Evolutionary conservation across 2,113 vertebrate species (phyloP).

Genomic region (Lamprotornis superbus): DNA sequence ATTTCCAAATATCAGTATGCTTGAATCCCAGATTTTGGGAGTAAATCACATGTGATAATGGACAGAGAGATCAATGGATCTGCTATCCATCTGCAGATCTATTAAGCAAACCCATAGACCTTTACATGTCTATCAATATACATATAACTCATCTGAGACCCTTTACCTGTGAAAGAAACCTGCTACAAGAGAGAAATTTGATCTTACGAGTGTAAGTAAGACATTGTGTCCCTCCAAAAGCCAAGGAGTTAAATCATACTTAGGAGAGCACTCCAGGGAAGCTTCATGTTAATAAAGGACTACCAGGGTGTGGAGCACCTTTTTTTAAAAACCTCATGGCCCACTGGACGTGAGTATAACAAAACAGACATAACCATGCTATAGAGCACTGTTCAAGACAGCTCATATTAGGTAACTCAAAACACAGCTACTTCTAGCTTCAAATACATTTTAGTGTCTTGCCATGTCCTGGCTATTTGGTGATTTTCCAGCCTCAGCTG

Average conservation of each 20-base stretch:
- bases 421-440: background rate
- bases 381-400: background rate
- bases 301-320: background rate
- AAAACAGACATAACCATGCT: background rate
- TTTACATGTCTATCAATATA: background rate
- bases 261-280: background rate
- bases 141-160: background rate
- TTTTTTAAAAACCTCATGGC: background rate
- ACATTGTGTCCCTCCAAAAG: background rate
- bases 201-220: background rate
- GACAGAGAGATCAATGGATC: background rate
- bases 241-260: background rate
- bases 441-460: background rate
- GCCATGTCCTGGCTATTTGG: background rate
- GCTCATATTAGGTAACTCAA: background rate
- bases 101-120: background rate
- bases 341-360: background rate
- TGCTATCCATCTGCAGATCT: background rate
- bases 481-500: background rate
- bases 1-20: background rate
- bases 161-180: background rate
- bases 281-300: background rate
- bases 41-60: background rate
- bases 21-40: background rate
- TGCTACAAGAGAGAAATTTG: background rate